Evolutionary conservation across 2,113 vertebrate species (phyloP).

Genomic region (Catagonus wagneri): DNA sequence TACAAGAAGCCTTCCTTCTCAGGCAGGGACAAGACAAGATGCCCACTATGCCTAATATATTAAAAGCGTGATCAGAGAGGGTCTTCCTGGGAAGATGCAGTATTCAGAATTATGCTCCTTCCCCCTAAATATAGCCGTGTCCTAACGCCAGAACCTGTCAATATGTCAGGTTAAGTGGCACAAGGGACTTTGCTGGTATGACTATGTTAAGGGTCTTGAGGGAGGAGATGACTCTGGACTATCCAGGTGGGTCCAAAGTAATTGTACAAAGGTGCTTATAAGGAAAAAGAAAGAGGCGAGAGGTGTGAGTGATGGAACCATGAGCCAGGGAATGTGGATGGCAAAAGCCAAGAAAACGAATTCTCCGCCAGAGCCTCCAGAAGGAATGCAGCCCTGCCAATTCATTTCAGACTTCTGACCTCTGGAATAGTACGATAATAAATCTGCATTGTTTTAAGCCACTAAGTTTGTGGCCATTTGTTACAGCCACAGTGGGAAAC

Average conservation of each 20-base stretch:
- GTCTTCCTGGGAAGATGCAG: background rate
- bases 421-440: background rate
- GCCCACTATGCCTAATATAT: background rate
- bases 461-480: background rate
- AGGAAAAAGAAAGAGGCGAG: background rate
- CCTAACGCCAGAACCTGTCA: background rate
- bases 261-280: background rate
- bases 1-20: background rate
- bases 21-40: background rate
- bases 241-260: background rate
- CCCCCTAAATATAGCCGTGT: no score
- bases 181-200: background rate
- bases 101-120: background rate
- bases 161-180: background rate
- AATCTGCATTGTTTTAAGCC: constrained; percentile 3
- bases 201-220: background rate
- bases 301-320: background rate
- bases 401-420: background rate
- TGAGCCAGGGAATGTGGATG: background rate
- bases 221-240: background rate
- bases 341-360: background rate
- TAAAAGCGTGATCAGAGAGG: background rate
- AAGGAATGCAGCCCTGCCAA: background rate
- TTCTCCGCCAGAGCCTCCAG: background rate
- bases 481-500: background rate